Evolutionary conservation across 1,140 invertebrate genomes (phyloP), one percentile per base, ranked within the genome.

Genomic region (Drosophila navojoa): DNA sequence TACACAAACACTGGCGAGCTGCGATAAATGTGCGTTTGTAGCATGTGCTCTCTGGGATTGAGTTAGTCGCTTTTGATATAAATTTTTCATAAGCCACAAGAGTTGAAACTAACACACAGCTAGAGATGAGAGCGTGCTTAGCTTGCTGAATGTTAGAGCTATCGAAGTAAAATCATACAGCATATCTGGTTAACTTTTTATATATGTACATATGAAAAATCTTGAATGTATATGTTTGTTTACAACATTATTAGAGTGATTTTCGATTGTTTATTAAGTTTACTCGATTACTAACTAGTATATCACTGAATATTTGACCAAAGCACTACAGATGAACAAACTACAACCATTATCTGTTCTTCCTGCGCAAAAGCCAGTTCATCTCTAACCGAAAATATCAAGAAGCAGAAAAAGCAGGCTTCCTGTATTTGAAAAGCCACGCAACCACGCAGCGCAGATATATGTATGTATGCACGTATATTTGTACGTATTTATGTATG

Each of bases 11-110:
- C 40, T 47, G 11, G 32, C 60, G 50, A 52, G 19, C 32, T 50
- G 44, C 64, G 49, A 73, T 73, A 69, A 64, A 50, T 71, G 71
- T 73, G 71, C 64, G 71, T 69, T 54, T 45, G 13, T 25, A 72
- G 49, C 40, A 55, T 59, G 29, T 60, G 64, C 63, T 68, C 50
- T 53, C 35, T 27, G 49, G 55, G 49, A 68, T 67, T 69, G 27
- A 25, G 71, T 69, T 73, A 73, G 71, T 73, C 71, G 57, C 42
- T 73, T 62, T 47, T 50, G 71, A 61, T 68, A 68, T 68, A 55
- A 25, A 73, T 73, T 73, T 73, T 73, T 60, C 58, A 69, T 69
- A 62, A 69, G 71, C 71, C 53, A 72, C 54, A 59, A 59, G 58
- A 67, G 54, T 54, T 54, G 47, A 60, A 72, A 67, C 63, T 68